These are phyloP conservation scores for Metalampra italica DNA, from an alignment of 2,888 invertebrate genomes.

Conservation along the genomic window DNA sequence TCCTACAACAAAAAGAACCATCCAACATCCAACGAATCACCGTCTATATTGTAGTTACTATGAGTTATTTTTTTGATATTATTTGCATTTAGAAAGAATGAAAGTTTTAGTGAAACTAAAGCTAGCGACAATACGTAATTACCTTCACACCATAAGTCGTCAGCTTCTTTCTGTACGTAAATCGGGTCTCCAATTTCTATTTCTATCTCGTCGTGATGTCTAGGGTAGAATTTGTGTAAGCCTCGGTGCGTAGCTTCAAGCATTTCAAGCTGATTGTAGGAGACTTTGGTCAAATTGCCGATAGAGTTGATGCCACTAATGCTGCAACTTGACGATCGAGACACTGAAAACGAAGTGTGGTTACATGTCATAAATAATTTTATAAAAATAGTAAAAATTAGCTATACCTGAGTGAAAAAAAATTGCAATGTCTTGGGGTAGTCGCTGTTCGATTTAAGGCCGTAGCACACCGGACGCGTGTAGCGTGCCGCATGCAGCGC, in stretches of 20 bases:
- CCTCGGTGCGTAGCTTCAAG: constrained; percentile 97
- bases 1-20: constrained; percentile 78
- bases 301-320: constrained; percentile 77
- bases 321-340: constrained; percentile 79
- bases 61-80: no score
- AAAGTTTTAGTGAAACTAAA: no score
- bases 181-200: constrained; percentile 98
- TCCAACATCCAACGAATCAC: no score
- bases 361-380: no score
- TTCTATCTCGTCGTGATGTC: constrained; percentile 97
- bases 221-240: constrained; percentile 95
- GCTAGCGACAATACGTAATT: neutral
- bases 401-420: no score
- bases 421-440: no score
- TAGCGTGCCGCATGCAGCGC: no score
- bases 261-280: constrained; percentile 89
- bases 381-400: no score
- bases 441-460: no score
- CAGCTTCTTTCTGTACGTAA: constrained; percentile 97
- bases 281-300: constrained; percentile 83
- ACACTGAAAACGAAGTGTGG: constrained; percentile 53
- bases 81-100: no score
- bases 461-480: no score
- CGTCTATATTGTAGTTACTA: no score
- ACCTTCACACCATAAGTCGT: constrained; percentile 99